Evolutionary conservation across 2,797 vertebrate species (phyloP).

Genomic region (Fistularia tabacaria): DNA sequence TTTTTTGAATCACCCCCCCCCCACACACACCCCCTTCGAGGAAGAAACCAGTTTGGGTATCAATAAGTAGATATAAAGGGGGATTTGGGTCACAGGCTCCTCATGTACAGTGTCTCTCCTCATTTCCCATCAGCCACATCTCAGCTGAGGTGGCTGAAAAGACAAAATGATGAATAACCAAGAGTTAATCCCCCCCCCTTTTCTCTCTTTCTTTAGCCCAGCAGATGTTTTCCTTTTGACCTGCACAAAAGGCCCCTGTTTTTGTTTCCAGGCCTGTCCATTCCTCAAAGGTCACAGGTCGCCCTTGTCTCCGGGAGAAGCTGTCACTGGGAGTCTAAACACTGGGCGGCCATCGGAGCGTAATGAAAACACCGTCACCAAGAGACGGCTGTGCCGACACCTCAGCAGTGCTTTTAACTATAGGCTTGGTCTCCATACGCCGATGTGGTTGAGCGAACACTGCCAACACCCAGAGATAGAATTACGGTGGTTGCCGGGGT

Average conservation of each 20-base stretch:
- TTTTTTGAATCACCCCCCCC: constrained; percentile 20
- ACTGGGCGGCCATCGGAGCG: constrained; percentile 59
- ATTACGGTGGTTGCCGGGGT: constrained; percentile 45
- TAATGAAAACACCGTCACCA: constrained; percentile 43
- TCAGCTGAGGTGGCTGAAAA: constrained; percentile 37
- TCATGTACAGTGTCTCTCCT: constrained; percentile 30
- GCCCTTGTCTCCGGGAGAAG: constrained; percentile 62
- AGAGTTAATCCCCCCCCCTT: constrained; percentile 46
- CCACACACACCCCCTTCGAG: constrained; percentile 6
- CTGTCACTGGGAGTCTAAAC: constrained; percentile 68
- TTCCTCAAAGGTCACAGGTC: constrained; percentile 76
- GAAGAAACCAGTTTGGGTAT: constrained; percentile 11
- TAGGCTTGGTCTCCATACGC: constrained; percentile 69
- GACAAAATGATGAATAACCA: constrained; percentile 41
- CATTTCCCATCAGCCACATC: constrained; percentile 42
- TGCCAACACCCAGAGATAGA: constrained; percentile 47
- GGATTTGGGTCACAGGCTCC: constrained; percentile 23
- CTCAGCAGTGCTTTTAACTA: constrained; percentile 58
- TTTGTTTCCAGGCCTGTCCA: constrained; percentile 71
- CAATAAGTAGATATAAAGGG: constrained; percentile 17
- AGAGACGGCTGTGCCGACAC: constrained; percentile 33
- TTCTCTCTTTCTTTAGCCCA: constrained; percentile 44
- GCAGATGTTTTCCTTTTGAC: constrained; percentile 77
- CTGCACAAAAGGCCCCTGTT: constrained; percentile 69
- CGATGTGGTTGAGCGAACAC: constrained; percentile 55